Evolutionary conservation across 2,888 invertebrate genomes (phyloP).

Genomic region (Odontothrips loti): DNA sequence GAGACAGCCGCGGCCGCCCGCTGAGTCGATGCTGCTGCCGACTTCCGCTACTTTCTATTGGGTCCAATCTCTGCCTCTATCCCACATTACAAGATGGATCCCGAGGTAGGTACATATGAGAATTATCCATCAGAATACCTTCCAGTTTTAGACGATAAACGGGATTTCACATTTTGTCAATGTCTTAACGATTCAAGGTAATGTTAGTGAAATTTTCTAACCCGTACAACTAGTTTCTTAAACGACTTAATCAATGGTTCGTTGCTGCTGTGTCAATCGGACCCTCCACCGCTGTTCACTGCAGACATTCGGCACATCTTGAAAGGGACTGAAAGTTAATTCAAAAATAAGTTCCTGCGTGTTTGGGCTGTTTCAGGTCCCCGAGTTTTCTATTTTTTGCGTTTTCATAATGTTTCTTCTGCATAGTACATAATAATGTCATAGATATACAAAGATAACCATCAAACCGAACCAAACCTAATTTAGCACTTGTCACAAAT

Average conservation of each 20-base stretch:
- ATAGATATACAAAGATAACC: background rate
- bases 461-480: background rate
- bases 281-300: background rate
- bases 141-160: background rate
- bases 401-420: too few species aligned
- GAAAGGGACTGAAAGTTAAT: background rate
- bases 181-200: background rate
- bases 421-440: background rate
- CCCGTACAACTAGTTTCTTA: background rate
- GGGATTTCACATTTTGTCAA: background rate
- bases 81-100: conserved; percentile 21
- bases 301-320: conserved; percentile 14
- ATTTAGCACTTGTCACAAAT: background rate
- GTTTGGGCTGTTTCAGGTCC: background rate
- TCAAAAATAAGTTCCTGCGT: background rate
- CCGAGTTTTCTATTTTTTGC: background rate
- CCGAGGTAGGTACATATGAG: conserved; percentile 18
- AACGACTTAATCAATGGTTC: background rate
- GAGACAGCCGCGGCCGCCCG: too few species aligned
- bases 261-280: background rate
- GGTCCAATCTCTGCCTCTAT: too few species aligned
- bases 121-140: background rate
- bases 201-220: background rate
- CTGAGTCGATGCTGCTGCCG: too few species aligned
- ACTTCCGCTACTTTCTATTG: too few species aligned